Conservation (phyloP, 1,140 invertebrate species). For the Choristoneura fumiferana region DNA sequence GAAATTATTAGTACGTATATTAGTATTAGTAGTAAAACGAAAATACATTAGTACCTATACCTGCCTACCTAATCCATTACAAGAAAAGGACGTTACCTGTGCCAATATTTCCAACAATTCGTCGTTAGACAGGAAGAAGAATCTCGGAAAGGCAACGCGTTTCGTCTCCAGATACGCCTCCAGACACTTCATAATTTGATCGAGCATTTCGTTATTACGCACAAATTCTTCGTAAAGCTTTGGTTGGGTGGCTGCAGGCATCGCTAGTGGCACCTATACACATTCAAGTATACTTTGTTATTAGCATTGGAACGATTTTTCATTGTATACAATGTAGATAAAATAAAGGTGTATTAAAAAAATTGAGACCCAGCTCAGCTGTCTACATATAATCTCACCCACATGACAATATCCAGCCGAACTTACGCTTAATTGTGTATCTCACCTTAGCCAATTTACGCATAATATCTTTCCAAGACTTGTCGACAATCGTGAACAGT, state of each 20-base stretch:
- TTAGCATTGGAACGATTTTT: no score
- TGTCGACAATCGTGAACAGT: slow-evolving; percentile 90
- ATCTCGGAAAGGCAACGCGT: slow-evolving; percentile 91
- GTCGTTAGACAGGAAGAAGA: slow-evolving; percentile 97
- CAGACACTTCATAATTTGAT: slow-evolving; percentile 89
- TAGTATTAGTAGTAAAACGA: no score
- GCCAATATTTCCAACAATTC: slow-evolving; percentile 95
- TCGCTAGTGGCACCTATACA: slow-evolving; percentile 84
- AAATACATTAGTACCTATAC: no score
- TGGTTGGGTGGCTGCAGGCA: slow-evolving; percentile 83
- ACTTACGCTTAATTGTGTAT: background rate
- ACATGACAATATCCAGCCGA: no score
- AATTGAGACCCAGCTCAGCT: no score
- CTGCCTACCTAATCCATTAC: no score
- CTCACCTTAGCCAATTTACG: slow-evolving; percentile 83
- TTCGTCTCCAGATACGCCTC: slow-evolving; percentile 93
- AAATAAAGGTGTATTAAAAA: background rate
- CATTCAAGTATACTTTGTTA: background rate
- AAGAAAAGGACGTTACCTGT: slow-evolving; percentile 80
- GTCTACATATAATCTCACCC: no score
- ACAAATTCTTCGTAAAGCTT: slow-evolving; percentile 85
- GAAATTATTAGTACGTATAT: no score
- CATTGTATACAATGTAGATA: no score
- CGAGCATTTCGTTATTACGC: slow-evolving; percentile 88
- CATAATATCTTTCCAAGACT: slow-evolving; percentile 93